phyloP scores from a whole-genome alignment of 2,888 invertebrate genomes.

The Conops quadrifasciatus region DNA sequence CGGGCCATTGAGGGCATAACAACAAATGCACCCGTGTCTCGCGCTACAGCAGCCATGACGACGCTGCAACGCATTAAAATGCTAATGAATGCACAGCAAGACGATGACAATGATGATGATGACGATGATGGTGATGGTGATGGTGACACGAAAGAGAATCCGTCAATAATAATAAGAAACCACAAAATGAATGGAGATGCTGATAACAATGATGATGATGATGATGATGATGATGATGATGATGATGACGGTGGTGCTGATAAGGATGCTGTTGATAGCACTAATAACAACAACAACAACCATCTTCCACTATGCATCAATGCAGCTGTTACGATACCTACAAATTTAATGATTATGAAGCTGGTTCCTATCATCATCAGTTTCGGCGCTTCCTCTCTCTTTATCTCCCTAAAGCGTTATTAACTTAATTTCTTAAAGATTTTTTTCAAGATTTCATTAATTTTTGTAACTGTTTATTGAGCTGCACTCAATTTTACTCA shows the following conservation, averaged over 20 bases:
- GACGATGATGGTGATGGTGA: neutral
- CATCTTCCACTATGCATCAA: slow-evolving; percentile 9
- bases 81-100: slow-evolving; percentile 38
- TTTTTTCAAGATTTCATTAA: too few relatives aligned
- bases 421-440: too few relatives aligned
- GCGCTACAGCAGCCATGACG: slow-evolving; percentile 36
- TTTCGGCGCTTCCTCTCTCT: neutral
- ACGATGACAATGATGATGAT: slow-evolving; percentile 5
- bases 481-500: too few relatives aligned
- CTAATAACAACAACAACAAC: neutral
- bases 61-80: slow-evolving; percentile 47
- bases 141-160: too few relatives aligned
- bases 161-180: too few relatives aligned
- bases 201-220: neutral
- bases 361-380: neutral
- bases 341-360: slow-evolving; percentile 11
- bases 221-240: neutral
- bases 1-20: slow-evolving; percentile 15
- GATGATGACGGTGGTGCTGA: neutral
- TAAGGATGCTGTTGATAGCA: neutral
- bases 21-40: too few relatives aligned
- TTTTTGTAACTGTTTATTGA: too few relatives aligned
- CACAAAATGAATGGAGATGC: too few relatives aligned
- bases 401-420: neutral
- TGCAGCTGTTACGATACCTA: slow-evolving; percentile 12